phyloP scores from a whole-genome alignment of 2,797 vertebrate species.

The Hydrolagus colliei region DNA sequence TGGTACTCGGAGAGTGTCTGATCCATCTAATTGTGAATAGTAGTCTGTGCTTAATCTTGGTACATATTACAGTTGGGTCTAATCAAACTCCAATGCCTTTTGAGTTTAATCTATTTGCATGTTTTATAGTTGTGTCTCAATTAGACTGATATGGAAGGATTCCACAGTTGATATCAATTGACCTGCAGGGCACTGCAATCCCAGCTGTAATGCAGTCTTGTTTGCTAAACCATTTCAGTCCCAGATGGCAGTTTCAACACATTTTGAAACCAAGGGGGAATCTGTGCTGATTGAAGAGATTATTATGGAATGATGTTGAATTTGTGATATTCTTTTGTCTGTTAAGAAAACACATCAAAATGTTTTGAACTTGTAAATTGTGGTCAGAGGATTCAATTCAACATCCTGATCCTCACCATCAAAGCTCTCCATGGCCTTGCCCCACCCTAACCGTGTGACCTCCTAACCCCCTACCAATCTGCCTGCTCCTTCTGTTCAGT shows the following conservation, averaged over 20 bases:
- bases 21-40: neutral
- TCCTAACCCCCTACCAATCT: no score
- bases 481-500: no score
- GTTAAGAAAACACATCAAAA: neutral
- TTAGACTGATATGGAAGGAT: neutral
- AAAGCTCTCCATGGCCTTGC: no score
- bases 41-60: no score
- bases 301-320: neutral
- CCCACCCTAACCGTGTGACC: no score
- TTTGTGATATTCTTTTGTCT: neutral
- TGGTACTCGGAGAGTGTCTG: neutral
- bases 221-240: slow-evolving; percentile 20
- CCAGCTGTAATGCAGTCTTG: slow-evolving; percentile 28
- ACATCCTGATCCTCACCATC: no score
- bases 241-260: slow-evolving; percentile 7
- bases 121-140: no score
- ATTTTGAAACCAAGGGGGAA: neutral
- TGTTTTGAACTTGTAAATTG: no score
- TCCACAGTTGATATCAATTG: slow-evolving; percentile 26
- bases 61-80: neutral
- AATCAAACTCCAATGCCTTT: neutral
- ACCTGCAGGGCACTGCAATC: slow-evolving; percentile 4
- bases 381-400: no score
- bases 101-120: neutral
- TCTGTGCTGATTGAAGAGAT: neutral